phyloP scores from a whole-genome alignment of 2,113 vertebrate genomes.

The Sterrhoptilus dennistouni region DNA sequence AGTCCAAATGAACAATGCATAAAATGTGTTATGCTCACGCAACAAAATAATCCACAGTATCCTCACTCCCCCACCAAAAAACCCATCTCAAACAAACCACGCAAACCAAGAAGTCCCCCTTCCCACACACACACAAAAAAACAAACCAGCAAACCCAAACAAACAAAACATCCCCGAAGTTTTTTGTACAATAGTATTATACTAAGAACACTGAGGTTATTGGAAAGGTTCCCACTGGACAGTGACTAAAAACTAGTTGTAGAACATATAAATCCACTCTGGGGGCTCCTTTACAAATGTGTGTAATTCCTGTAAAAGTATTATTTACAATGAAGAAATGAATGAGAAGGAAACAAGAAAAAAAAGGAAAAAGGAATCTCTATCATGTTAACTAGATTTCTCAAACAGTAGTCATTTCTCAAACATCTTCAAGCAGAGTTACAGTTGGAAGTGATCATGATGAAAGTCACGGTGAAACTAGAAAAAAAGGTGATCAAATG shows the following conservation, averaged over 20 bases:
- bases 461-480: not conserved
- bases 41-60: not conserved
- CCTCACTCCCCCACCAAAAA: accelerated
- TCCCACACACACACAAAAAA: no score
- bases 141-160: not conserved
- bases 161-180: not conserved
- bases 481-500: not conserved
- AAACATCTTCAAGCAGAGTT: not conserved
- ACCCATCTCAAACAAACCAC: accelerated
- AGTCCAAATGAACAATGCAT: not conserved
- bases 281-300: not conserved
- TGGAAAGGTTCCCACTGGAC: not conserved
- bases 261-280: not conserved
- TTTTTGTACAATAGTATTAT: not conserved
- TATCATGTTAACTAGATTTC: not conserved
- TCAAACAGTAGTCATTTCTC: not conserved
- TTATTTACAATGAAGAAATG: not conserved
- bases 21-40: not conserved
- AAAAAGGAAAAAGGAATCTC: not conserved
- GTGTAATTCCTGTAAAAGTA: not conserved
- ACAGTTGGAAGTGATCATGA: not conserved
- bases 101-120: not conserved
- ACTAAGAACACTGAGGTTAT: not conserved
- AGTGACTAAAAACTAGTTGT: not conserved
- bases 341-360: not conserved